Conservation (phyloP, 2,888 invertebrate species). For the Omphaloscelis lunosa region DNA sequence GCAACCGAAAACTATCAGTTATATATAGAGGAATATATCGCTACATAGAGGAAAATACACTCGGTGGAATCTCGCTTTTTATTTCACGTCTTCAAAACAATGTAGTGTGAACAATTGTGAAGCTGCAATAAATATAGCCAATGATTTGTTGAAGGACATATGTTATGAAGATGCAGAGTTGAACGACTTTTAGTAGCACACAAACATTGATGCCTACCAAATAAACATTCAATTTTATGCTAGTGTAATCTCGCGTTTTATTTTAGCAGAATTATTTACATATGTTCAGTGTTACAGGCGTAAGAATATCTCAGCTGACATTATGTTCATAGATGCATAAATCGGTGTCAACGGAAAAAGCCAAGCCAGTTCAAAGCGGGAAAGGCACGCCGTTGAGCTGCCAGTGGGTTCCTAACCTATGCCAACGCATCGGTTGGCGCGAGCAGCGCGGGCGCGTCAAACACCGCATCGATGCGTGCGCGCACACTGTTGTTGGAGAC, state of each 20-base stretch:
- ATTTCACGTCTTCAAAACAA: not conserved
- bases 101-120: not conserved
- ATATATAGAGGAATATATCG: not conserved
- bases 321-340: constrained; percentile 55
- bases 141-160: constrained; percentile 30
- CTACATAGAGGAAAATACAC: not conserved
- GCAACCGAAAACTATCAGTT: not conserved
- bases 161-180: constrained; percentile 21
- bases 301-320: constrained; percentile 11
- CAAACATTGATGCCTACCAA: constrained; percentile 4
- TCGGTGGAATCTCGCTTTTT: not conserved
- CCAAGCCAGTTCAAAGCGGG: constrained; percentile 65
- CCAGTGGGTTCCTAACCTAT: constrained; percentile 72
- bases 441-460: constrained; percentile 22
- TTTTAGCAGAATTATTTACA: constrained; percentile 4
- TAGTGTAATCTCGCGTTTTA: not conserved
- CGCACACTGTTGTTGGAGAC: constrained; percentile 31
- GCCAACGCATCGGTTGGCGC: constrained; percentile 63
- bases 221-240: not conserved
- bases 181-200: constrained; percentile 38
- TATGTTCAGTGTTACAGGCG: not conserved
- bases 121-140: constrained; percentile 9
- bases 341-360: constrained; percentile 66
- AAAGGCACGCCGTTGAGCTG: constrained; percentile 63
- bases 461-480: constrained; percentile 43